Conservation (phyloP, 2,797 vertebrate species). For the Leucoraja ocellata region DNA sequence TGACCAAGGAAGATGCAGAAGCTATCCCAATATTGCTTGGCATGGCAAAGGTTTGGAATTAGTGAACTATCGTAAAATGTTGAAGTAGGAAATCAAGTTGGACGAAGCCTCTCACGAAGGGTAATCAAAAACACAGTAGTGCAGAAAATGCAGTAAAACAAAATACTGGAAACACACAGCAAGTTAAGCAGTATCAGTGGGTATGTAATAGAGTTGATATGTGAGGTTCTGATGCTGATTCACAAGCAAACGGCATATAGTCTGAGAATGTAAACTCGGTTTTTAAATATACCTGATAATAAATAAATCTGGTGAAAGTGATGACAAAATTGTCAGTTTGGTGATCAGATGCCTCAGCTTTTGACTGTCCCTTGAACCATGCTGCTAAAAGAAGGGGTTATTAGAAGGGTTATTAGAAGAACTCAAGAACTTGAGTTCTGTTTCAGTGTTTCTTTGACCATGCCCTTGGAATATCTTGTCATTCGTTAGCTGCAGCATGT, state of each 20-base stretch:
- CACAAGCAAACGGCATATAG: too few relatives aligned
- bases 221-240: too few relatives aligned
- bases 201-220: neutral
- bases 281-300: neutral
- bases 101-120: neutral
- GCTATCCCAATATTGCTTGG: neutral
- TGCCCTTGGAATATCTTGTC: neutral
- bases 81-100: neutral
- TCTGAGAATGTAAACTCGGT: neutral
- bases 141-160: neutral
- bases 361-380: neutral
- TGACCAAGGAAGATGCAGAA: neutral
- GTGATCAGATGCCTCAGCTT: too few relatives aligned
- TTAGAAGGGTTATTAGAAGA: neutral
- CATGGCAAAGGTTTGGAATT: neutral
- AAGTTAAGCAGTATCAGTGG: neutral
- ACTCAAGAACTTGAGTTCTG: neutral
- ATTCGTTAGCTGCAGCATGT: neutral
- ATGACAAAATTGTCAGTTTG: too few relatives aligned
- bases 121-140: neutral
- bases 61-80: neutral
- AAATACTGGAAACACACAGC: neutral
- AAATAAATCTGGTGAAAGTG: too few relatives aligned
- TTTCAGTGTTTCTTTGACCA: neutral
- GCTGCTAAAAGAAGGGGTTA: neutral